Evolutionary conservation across 37 sponge, comb jelly and placozoan genomes (phyloP), one percentile per base, ranked within the genome.

Genomic region (Theonella swinhoei): DNA sequence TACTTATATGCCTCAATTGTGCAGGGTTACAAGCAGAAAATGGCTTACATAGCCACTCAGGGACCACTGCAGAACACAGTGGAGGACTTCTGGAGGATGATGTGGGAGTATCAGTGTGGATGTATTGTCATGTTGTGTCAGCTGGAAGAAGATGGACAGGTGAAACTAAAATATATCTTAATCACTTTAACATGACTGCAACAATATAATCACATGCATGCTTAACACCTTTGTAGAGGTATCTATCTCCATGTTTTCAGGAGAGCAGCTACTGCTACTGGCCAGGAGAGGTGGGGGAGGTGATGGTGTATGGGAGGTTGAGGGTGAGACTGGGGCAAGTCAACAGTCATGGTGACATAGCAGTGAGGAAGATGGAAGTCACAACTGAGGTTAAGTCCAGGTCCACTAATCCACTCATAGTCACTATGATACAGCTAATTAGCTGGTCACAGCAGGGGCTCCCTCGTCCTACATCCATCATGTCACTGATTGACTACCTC

Each of bases 61-160:
- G 91, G 83, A 11, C 91, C 91, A 1, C 80, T 91, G 25, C 40
- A 59, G 39, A 7, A 47, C 37, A 91, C 91, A 17, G 84, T 86
- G 78, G 65, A 77, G 42, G 91, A 91, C 79, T 91, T 91, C 83
- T 91, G 91, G 91, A 64, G 79, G 68, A 91, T 91, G 91, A 59
- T 91, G n/a, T n/a, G n/a, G n/a, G n/a, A n/a, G n/a, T n/a, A n/a
- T n/a, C n/a, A n/a, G n/a, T n/a, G n/a, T n/a, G 69, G 58, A 39
- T 70, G 70, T 34, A 77, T 85, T 58, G 85, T 85, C 36, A 77
- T 85, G 78, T 38, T 85, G 76, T 70, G 71, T 65, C 23, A 54
- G n/a, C 68, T 68, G 28, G 39, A 47, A n/a, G 85, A 85, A 31
- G 54, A 83, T 30, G 75, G n/a, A n/a, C n/a, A n/a, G n/a, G n/a